A percentile compares a stretch with the other conserved stretches of the same genome.
These are phyloP conservation scores for Schlechtendalia chinensis DNA, from an alignment of 1,140 invertebrate species.

Conservation along the genomic window DNA sequence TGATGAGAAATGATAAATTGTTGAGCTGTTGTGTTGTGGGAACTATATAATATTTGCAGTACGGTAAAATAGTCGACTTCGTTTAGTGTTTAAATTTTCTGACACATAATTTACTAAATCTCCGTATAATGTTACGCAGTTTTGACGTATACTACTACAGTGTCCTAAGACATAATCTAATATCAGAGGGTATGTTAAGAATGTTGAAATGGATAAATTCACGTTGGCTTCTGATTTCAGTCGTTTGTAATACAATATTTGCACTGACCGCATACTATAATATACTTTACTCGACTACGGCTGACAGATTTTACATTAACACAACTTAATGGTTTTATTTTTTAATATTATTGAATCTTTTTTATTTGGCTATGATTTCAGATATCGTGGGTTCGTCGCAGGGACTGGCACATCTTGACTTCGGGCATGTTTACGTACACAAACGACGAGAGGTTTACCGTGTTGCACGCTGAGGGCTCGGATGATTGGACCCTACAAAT, in stretches of 20 bases:
- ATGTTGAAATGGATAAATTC: neutral
- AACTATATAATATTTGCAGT: neutral
- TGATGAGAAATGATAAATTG: too few relatives aligned
- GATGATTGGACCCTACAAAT: conserved; percentile 91
- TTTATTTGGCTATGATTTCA: conserved; percentile 57
- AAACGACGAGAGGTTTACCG: conserved; percentile 85
- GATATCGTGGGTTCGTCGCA: conserved; percentile 85
- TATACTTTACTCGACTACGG: neutral
- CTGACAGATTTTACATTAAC: too few relatives aligned
- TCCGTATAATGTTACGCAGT: neutral
- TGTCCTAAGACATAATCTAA: neutral
- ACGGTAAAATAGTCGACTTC: neutral
- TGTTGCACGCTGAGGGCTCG: conserved; percentile 69
- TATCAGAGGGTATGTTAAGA: neutral
- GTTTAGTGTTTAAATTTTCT: neutral
- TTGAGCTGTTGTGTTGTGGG: too few relatives aligned
- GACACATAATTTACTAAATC: neutral
- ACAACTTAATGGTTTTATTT: too few relatives aligned
- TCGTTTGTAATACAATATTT: conserved; percentile 7
- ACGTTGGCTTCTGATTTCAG: neutral
- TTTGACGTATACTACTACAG: neutral
- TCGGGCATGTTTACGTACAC: conserved; percentile 86
- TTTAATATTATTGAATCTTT: too few relatives aligned
- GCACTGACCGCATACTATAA: neutral
- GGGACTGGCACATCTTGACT: conserved; percentile 90